These are phyloP conservation scores for Lagodon rhomboides DNA, from an alignment of 2,797 vertebrate species.

Conservation along the genomic window DNA sequence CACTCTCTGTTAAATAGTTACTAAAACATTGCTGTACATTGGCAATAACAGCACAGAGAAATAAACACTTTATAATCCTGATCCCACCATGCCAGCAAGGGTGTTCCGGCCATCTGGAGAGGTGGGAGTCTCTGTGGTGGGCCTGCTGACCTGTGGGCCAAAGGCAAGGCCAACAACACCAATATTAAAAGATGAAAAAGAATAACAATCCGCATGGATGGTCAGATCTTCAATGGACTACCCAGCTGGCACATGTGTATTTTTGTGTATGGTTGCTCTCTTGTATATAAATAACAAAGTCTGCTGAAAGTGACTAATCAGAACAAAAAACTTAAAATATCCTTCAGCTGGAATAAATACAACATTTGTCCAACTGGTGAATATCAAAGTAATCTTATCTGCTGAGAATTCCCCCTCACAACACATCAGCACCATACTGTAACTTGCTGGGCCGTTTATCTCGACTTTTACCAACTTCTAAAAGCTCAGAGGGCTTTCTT, in stretches of 20 bases:
- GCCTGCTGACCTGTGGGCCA: conserved; percentile 61
- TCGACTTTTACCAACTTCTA: background rate
- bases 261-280: conserved; percentile 3
- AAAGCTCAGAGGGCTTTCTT: background rate
- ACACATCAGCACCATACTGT: background rate
- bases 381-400: conserved; percentile 7
- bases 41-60: conserved; percentile 29
- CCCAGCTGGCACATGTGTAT: conserved; percentile 49
- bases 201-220: conserved; percentile 34
- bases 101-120: conserved; percentile 69
- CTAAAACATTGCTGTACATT: conserved; percentile 15
- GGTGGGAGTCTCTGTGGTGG: conserved; percentile 67
- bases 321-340: background rate
- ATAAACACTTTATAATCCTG: conserved; percentile 20
- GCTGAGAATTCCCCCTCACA: background rate
- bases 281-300: conserved; percentile 26
- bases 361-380: background rate
- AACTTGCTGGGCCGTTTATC: background rate
- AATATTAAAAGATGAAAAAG: conserved; percentile 29
- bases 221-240: conserved; percentile 38
- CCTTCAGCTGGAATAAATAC: conserved; percentile 10
- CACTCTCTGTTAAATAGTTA: background rate
- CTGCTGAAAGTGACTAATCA: background rate
- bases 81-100: conserved; percentile 57
- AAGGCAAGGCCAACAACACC: conserved; percentile 53